These are phyloP conservation scores for Zhengitettix transpicula DNA, from an alignment of 2,888 invertebrate genomes.

Conservation along the genomic window DNA sequence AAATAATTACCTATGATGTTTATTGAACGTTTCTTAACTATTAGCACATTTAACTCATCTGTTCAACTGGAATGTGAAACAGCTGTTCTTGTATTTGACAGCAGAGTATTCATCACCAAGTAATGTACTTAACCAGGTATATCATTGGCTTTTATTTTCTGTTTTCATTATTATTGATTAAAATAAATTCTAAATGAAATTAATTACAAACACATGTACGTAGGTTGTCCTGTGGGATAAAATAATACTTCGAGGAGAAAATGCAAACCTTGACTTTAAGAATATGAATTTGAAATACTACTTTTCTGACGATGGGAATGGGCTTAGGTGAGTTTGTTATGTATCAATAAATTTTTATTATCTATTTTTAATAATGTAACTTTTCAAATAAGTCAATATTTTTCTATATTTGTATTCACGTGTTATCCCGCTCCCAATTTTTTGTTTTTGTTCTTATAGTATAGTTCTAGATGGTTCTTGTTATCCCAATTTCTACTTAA, in stretches of 20 bases:
- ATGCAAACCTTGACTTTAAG: constrained; percentile 80
- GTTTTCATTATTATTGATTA: neutral
- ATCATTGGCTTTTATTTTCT: neutral
- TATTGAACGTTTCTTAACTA: constrained; percentile 14
- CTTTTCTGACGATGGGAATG: constrained; percentile 99
- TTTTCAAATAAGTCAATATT: too few species aligned
- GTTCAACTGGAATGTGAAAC: constrained; percentile 99
- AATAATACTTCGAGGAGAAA: constrained; percentile 86
- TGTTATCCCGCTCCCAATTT: too few species aligned
- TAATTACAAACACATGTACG: constrained; percentile 9
- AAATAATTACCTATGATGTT: neutral
- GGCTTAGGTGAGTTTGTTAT: constrained; percentile 48
- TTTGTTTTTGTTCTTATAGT: too few species aligned
- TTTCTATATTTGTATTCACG: too few species aligned
- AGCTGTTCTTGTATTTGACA: constrained; percentile 88
- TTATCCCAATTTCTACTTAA: too few species aligned
- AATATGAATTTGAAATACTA: constrained; percentile 97
- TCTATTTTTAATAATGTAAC: too few species aligned
- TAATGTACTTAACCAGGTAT: constrained; percentile 70
- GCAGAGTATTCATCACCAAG: constrained; percentile 85
- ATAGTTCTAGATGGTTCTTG: too few species aligned
- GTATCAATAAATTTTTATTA: too few species aligned
- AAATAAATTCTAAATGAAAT: neutral
- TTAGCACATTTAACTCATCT: constrained; percentile 52
- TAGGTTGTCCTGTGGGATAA: constrained; percentile 96